phyloP scores from a whole-genome alignment of 1,140 invertebrate species.

The Coenobita brevimanus region DNA sequence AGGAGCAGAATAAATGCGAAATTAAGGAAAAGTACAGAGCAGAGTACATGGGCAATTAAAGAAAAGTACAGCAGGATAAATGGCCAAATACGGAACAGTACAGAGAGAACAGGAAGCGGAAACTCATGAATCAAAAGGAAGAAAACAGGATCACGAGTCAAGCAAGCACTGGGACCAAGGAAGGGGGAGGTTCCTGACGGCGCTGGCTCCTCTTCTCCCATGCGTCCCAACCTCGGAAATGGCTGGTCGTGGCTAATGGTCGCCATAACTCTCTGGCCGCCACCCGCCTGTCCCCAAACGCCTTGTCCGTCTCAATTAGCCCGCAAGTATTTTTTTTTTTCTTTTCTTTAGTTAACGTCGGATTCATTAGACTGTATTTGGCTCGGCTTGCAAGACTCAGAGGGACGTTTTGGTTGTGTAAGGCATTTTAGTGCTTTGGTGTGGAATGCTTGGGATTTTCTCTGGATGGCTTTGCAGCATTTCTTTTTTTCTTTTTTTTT shows the following conservation, averaged over 20 bases:
- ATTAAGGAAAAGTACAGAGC: too few species aligned
- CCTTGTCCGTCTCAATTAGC: constrained; percentile 60
- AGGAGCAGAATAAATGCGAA: too few species aligned
- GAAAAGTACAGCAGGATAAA: neutral
- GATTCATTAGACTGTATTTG: constrained; percentile 31
- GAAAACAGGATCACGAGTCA: neutral
- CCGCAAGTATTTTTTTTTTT: too few species aligned
- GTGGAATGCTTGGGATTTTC: too few species aligned
- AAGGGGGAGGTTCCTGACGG: too few species aligned
- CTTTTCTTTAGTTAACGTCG: too few species aligned
- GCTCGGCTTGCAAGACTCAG: too few species aligned
- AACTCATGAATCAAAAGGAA: neutral
- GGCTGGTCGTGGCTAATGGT: constrained; percentile 57
- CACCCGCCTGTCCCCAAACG: constrained; percentile 50
- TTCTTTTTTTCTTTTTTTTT: too few species aligned
- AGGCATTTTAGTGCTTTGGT: too few species aligned
- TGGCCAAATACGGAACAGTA: neutral
- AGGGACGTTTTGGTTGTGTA: too few species aligned
- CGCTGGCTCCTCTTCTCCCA: too few species aligned
- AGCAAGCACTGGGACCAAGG: neutral
- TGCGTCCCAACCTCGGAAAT: constrained; percentile 46
- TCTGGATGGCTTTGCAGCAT: too few species aligned
- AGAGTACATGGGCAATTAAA: neutral
- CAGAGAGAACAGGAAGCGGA: neutral
- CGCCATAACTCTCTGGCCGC: constrained; percentile 52